Evolutionary conservation across 2,113 vertebrate genomes (phyloP), one percentile per base, ranked within the genome.

Genomic region (Paracanthobrama guichenoti): DNA sequence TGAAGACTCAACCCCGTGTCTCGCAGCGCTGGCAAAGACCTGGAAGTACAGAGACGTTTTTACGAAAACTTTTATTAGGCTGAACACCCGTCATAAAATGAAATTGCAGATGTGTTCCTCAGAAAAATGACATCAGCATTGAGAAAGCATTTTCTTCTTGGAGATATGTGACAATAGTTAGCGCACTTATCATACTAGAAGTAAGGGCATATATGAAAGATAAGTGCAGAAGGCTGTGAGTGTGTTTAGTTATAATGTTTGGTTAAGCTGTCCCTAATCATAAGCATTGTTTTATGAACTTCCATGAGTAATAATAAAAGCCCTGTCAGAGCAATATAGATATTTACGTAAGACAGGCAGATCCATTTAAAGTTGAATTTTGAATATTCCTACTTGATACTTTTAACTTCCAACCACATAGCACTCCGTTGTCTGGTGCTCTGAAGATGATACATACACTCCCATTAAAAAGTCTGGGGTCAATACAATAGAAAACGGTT

Each of bases 51-150:
- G 55, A 39, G 73, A 60, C 22, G n/a, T 55, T 67, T 55, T 69
- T 80, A 79, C 31, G n/a, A 48, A 79, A 83, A 62, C 16, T 14
- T 83, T 91, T 92, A 92, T 93, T 92, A 91, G 85, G 94, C 91
- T 91, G 89, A 87, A 89, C 88, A 90, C 89, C 87, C 85, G 89
- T 87, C 83, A 83, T 83, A 73, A 73, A 82, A 39, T 2, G 1
- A 55, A 69, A 55, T 79, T 44, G 76, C 57, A 62, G 76, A 79
- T 1, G 39, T 12, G 35, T 35, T 83, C 53, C 81, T 46, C 69
- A 74, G 81, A 83, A 74, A 83, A 55, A 50, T 60, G 12, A 28
- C 31, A 39, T 46, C 57, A 60, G 39, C 35, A n/a, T 10, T 78
- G 75, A 26, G 35, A 44, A 39, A 79, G 39, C 35, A 62, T 79